Conservation (phyloP, 2,797 vertebrate species). For the Phoebastria nigripes region DNA sequence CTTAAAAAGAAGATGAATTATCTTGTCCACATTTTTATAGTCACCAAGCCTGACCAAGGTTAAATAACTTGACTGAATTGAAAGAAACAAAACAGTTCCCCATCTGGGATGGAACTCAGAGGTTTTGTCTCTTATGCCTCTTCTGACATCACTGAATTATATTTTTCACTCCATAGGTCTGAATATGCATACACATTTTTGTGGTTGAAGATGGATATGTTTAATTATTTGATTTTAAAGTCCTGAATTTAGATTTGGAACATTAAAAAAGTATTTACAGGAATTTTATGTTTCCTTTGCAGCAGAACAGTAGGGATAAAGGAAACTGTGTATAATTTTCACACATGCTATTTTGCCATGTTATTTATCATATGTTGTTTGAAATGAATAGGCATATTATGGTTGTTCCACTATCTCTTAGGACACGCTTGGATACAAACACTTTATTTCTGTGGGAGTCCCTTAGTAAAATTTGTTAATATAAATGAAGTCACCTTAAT, state of each 20-base stretch:
- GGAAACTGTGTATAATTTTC: neutral
- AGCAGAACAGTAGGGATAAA: neutral
- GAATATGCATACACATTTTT: neutral
- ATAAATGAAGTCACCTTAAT: neutral
- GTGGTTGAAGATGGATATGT: neutral
- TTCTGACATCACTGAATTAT: neutral
- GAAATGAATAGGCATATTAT: neutral
- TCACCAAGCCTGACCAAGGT: neutral
- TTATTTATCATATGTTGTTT: neutral
- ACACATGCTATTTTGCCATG: neutral
- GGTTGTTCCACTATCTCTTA: neutral
- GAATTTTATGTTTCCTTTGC: neutral
- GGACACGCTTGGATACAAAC: neutral
- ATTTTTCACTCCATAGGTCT: neutral
- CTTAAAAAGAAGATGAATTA: neutral
- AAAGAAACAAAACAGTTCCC: neutral
- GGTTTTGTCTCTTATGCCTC: neutral
- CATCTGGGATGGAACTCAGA: neutral
- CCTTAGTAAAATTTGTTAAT: neutral
- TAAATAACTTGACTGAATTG: neutral
- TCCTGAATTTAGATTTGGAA: neutral
- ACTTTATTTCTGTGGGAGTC: neutral
- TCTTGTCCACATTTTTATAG: neutral
- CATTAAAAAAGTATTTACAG: neutral
- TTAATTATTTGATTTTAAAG: neutral